These are phyloP conservation scores for Sebastes hopkinsi DNA, from an alignment of 2,797 vertebrate genomes.

Conservation along the genomic window DNA sequence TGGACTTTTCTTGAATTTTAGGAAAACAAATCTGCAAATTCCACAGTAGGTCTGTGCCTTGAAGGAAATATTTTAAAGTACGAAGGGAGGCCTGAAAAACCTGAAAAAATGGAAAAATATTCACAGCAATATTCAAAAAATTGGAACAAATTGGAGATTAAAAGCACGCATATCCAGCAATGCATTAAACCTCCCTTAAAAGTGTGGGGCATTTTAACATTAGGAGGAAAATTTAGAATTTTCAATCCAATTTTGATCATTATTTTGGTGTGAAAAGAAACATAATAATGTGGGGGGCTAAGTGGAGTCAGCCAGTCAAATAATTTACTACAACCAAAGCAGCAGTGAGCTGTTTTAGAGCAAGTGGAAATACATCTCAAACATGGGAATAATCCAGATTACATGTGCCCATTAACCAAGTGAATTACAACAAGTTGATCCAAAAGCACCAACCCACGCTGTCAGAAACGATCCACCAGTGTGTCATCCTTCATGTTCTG, in stretches of 20 bases:
- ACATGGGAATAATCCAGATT: constrained; percentile 27
- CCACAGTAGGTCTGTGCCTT: neutral
- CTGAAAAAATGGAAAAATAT: neutral
- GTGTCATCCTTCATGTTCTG: constrained; percentile 18
- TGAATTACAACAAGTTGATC: constrained; percentile 39
- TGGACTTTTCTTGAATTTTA: neutral
- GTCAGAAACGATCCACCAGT: constrained; percentile 22
- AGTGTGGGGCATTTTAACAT: neutral
- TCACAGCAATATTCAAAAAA: neutral
- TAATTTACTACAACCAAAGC: constrained; percentile 8
- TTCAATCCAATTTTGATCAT: neutral
- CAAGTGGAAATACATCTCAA: constrained; percentile 7
- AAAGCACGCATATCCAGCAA: neutral
- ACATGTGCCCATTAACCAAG: constrained; percentile 1
- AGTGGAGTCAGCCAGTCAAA: constrained; percentile 26
- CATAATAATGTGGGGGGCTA: neutral
- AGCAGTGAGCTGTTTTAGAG: neutral
- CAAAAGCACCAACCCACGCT: constrained; percentile 9
- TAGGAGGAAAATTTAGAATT: neutral
- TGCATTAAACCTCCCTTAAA: neutral
- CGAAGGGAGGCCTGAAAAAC: neutral
- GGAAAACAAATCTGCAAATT: neutral
- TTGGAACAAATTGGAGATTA: neutral
- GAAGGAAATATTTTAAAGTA: neutral
- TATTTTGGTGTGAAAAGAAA: neutral